Evolutionary conservation across 2,888 invertebrate genomes (phyloP), one percentile per base, ranked within the genome.

Genomic region (Barypeithes pellucidus): DNA sequence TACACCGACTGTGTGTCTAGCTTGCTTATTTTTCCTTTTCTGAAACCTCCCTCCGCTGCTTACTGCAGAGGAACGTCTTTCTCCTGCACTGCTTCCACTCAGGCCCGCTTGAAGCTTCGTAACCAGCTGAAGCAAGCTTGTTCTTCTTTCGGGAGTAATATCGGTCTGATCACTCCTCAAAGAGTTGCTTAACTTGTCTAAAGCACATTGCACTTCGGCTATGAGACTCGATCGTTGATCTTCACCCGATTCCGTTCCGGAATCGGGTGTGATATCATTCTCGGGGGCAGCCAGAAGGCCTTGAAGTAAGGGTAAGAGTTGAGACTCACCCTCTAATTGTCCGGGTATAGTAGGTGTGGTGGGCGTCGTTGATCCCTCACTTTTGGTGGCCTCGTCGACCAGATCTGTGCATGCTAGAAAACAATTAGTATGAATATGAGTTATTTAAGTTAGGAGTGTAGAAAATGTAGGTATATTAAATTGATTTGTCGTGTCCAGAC

Each of bases 1-100:
- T 16, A 95, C 95, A 57, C 94, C 95, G 20, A 95, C 93, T 0
- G 95, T 95, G 84, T 95, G 94, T 0, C 95, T 87, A 57, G 90
- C 90, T 75, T 91, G 90, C 33, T 93, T 89, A 76, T 89, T 88
- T 68, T 91, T 89, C 9, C 89, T 85, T 74, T 90, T 89, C 52
- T 70, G 78, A 76, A 89, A 87, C 24, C 91, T 87, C 57, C 86
- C 85, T 47, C 76, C 79, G 62, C 78, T 83, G 45, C 80, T 82
- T 11, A 76, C 76, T n/a, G 77, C 57, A 16, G 80, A 78, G 18
- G 73, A 52, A 8, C 76, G 60, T 50, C 75, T 54, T 14, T 76
- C 76, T 18, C 14, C 20, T 11, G 24, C 36, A 4, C 24, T 59
- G 20, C 39, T 66, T 22, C 70, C 72, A 24, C 68, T 79, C 39